A percentile compares a stretch with the other conserved stretches of the same genome.
phyloP scores from a whole-genome alignment of 2,797 vertebrate genomes.

The Rhinogobio ventralis region DNA sequence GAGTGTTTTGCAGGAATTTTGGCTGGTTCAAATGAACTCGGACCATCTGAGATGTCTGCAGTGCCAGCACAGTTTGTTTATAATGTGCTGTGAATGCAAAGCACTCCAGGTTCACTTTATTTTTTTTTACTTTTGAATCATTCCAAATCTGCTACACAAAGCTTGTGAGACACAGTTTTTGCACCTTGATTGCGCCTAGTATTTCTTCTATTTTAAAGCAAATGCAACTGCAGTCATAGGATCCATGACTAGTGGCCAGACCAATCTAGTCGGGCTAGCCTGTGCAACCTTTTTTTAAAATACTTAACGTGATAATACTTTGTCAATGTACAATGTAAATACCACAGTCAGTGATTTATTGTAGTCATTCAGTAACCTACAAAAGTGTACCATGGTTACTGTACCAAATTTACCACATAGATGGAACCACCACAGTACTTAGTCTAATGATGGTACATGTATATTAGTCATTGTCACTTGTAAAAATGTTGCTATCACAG shows the following conservation, averaged over 20 bases:
- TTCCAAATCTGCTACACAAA: conserved; percentile 6
- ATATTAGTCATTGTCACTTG: neutral
- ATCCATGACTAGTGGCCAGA: neutral
- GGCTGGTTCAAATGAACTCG: conserved; percentile 19
- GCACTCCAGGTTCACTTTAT: neutral
- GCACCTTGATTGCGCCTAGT: conserved; percentile 10
- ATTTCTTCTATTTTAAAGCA: neutral
- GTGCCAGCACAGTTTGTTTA: conserved; percentile 32
- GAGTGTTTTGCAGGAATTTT: conserved; percentile 23
- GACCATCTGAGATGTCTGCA: conserved; percentile 26
- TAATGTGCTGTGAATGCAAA: conserved; percentile 4
- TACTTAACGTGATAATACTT: neutral
- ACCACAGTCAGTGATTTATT: neutral
- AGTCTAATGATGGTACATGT: neutral
- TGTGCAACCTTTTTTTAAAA: neutral
- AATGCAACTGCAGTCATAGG: neutral
- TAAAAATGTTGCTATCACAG: neutral
- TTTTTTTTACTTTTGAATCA: conserved; percentile 17
- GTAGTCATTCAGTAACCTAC: neutral
- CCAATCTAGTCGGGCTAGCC: neutral
- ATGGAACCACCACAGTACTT: neutral
- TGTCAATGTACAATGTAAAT: neutral
- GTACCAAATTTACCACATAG: neutral
- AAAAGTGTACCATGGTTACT: neutral
- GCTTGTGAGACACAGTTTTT: neutral